These are phyloP conservation scores for Taenioides sp. DNA, from an alignment of 2,797 vertebrate species.

Conservation along the genomic window DNA sequence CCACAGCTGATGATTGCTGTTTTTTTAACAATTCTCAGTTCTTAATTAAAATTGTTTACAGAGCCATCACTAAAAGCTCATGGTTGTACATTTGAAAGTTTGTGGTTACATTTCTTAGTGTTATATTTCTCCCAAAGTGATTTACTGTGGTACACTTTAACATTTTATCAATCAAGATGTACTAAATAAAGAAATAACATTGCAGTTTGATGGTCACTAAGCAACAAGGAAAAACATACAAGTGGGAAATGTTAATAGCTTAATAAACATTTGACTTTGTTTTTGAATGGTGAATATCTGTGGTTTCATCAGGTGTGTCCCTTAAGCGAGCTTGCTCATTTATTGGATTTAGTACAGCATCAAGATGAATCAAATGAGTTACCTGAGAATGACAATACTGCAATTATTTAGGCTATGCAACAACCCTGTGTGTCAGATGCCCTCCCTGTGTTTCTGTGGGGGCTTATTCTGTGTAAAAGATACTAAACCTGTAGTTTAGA, in stretches of 20 bases:
- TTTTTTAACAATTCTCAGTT: no score
- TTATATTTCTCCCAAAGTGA: background rate
- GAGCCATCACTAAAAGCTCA: no score
- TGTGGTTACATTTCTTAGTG: background rate
- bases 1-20: no score
- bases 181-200: conserved; percentile 11
- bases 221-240: conserved; percentile 52
- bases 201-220: conserved; percentile 44
- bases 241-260: conserved; percentile 40
- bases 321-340: conserved; percentile 28
- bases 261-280: conserved; percentile 51
- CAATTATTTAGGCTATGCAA: no score
- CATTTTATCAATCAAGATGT: conserved; percentile 1
- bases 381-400: background rate
- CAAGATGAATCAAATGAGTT: background rate
- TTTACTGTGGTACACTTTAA: no score
- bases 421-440: no score
- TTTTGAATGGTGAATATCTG: conserved; percentile 39
- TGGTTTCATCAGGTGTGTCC: conserved; percentile 53
- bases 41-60: no score
- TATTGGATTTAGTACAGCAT: background rate
- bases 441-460: no score
- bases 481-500: no score
- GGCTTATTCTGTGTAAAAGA: no score
- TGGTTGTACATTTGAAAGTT: background rate